Base-by-base conservation (phyloP, 2,797 vertebrate species). In the Sebastes taczanowskii region DNA sequence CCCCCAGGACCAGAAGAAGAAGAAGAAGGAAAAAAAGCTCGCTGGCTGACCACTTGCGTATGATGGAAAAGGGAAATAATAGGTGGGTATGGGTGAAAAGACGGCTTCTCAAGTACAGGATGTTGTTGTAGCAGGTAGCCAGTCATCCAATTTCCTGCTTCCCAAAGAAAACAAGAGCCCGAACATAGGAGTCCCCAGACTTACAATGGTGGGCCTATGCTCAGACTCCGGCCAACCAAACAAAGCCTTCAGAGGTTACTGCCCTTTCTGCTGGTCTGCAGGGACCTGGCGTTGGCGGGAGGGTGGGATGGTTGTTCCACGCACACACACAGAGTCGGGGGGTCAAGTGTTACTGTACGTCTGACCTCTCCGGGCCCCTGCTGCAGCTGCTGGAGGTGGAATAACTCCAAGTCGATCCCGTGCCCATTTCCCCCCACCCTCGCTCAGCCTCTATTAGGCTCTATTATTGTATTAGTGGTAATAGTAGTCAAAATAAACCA, bases 71-170 rank as follows among this genome's bases (percentile, higher is more conserved):
- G 91, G 95, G 94, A 96, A 96, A 96, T 95, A 96, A 96, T 96
- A 96, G 95, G 95, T 95, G 95, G 95, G 95, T 95, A 95, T 94
- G 95, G 95, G 95, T 93, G 92, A 95, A 96, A 94, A 95, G 94
- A 95, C 93, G 93, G 88, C 95, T 96, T 96, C 96, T 96, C 95
- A 95, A 96, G 95, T 95, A 94, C 96, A 96, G 96, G 96, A 96
- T 96, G 96, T 96, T 96, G 95, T 96, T 96, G 94, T 96, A 96
- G 95, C 96, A 96, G 96, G 96, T 96, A 96, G 96, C 94, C 95
- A 96, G 95, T 96, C 95, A 95, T 96, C 95, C 95, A 96, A 96
- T 96, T 96, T 96, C 96, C 96, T 96, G 95, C 95, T 96, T 96
- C 96, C 95, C 95, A 95, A 96, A 96, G 95, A 96, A 96, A 96